A percentile compares a stretch with the other conserved stretches of the same genome.
Conservation (phyloP, 2,888 invertebrate genomes). For the Nomada flava region DNA sequence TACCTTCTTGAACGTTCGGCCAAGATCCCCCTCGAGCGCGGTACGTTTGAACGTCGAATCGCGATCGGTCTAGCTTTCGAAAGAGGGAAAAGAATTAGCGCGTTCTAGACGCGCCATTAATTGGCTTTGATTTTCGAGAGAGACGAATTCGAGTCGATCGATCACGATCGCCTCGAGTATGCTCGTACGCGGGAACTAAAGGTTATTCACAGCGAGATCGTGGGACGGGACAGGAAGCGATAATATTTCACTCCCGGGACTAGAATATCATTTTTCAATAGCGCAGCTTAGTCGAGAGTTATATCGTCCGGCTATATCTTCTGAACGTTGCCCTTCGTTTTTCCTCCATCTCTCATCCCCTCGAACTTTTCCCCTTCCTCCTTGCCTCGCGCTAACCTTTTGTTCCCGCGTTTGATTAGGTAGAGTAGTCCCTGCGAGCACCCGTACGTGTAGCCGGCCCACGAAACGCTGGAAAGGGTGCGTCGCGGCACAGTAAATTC, state of each 20-base stretch:
- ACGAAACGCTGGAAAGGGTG: constrained; percentile 22
- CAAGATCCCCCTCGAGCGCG: background rate
- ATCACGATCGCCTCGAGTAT: constrained; percentile 31
- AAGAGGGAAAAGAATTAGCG: background rate
- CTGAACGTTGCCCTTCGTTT: constrained; percentile 69
- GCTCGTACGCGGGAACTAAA: constrained; percentile 31
- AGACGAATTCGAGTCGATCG: constrained; percentile 49
- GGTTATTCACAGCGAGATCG: constrained; percentile 55
- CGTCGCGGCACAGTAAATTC: constrained; percentile 78
- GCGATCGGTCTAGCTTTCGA: background rate
- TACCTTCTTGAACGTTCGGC: background rate
- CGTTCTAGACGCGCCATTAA: constrained; percentile 28
- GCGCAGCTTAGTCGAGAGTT: constrained; percentile 74
- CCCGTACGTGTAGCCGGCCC: constrained; percentile 1
- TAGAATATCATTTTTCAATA: constrained; percentile 81
- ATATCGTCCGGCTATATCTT: constrained; percentile 74
- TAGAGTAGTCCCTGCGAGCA: background rate
- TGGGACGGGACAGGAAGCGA: constrained; percentile 69
- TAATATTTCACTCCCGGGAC: constrained; percentile 80
- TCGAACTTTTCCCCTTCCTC: constrained; percentile 48
- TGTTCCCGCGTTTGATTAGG: constrained; percentile 26
- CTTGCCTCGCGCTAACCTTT: constrained; percentile 25
- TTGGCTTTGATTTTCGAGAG: constrained; percentile 24
- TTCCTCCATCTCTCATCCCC: constrained; percentile 64
- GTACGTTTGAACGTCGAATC: background rate